phyloP scores from a whole-genome alignment of 2,888 invertebrate species.

The Dioctria linearis region DNA sequence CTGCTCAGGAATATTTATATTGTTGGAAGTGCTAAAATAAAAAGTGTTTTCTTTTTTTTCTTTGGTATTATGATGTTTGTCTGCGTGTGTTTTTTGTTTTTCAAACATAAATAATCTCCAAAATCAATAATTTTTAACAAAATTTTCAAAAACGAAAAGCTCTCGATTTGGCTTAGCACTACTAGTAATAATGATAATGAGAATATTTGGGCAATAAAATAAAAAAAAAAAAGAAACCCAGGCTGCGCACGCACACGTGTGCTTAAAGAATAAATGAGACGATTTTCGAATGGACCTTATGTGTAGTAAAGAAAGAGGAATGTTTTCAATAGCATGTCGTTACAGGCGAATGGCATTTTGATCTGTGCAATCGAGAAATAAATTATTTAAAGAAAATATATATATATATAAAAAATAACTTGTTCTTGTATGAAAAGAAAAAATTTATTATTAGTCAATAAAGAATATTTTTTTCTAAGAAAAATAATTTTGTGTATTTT shows the following conservation, averaged over 20 bases:
- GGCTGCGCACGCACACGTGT: not conserved
- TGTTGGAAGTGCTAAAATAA: not conserved
- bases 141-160: not conserved
- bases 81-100: too few species aligned
- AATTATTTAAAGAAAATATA: constrained; percentile 57
- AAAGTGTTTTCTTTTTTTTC: not conserved
- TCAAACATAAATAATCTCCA: too few species aligned
- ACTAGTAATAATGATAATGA: constrained; percentile 51
- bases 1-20: not conserved
- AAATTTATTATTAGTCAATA: constrained; percentile 61
- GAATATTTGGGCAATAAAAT: constrained; percentile 51
- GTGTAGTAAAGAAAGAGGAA: constrained; percentile 13
- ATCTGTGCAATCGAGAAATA: constrained; percentile 61
- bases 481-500: constrained; percentile 49
- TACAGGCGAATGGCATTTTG: constrained; percentile 59
- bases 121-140: not conserved
- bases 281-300: constrained; percentile 36
- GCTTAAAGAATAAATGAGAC: too few species aligned
- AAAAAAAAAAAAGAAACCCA: constrained; percentile 24
- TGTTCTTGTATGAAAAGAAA: constrained; percentile 60
- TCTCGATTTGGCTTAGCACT: constrained; percentile 8
- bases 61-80: not conserved
- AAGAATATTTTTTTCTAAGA: constrained; percentile 60
- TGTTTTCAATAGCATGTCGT: constrained; percentile 59
- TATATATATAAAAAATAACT: constrained; percentile 52